Evolutionary conservation across 2,888 invertebrate genomes (phyloP).

Genomic region (Trichopoda pennipes): DNA sequence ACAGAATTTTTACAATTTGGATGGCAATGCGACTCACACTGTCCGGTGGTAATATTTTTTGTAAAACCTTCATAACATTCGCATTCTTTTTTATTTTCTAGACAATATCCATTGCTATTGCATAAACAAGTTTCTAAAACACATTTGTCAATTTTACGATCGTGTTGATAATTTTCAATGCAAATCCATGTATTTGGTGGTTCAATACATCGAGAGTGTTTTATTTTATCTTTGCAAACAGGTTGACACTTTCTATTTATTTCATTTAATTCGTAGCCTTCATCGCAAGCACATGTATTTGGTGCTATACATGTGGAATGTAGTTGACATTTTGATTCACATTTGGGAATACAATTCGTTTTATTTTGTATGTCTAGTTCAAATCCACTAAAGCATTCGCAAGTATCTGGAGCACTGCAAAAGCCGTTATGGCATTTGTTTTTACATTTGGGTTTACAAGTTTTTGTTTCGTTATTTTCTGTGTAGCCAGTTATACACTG

Average conservation of each 20-base stretch:
- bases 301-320: constrained; percentile 16
- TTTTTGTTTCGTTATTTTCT: not conserved
- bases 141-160: constrained; percentile 37
- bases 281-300: constrained; percentile 24
- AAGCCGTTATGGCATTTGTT: constrained; percentile 8
- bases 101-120: constrained; percentile 43
- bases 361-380: not conserved
- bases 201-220: constrained; percentile 35
- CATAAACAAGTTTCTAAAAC: constrained; percentile 49
- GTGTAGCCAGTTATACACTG: constrained; percentile 23
- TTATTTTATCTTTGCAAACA: constrained; percentile 27
- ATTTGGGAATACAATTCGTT: constrained; percentile 26
- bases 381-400: constrained; percentile 32
- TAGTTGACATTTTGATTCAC: constrained; percentile 7
- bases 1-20: constrained; percentile 43
- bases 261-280: constrained; percentile 22
- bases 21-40: constrained; percentile 38
- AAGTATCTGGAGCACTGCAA: constrained; percentile 15
- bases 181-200: constrained; percentile 49
- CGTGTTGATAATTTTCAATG: constrained; percentile 33
- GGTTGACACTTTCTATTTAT: constrained; percentile 39
- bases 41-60: constrained; percentile 12
- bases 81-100: constrained; percentile 28
- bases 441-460: constrained; percentile 16
- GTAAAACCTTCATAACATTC: constrained; percentile 49